Base-by-base conservation (phyloP, 2,113 vertebrate genomes). In the Gambusia holbrooki region DNA sequence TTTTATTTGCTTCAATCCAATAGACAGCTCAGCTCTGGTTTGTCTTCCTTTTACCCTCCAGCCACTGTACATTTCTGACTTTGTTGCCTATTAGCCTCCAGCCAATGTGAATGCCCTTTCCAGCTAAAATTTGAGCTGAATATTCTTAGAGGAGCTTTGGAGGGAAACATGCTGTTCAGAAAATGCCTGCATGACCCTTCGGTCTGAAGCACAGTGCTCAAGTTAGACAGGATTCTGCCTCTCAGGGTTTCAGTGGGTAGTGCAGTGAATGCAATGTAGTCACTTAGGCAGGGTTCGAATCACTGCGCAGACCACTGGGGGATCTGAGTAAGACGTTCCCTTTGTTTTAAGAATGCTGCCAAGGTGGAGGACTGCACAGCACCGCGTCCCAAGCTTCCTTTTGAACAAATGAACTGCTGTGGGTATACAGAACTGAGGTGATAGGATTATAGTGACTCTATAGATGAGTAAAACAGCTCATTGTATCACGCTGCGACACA, bases 81-180 rank as follows among this genome's bases (percentile, higher is more conserved):
- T 73, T 77, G 42, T 42, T 40, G 79, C 61, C 78, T 75, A 74
- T 87, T 82, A 87, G 80, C 78, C 76, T 3, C 42, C 77, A 81
- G 82, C 80, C 77, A 69, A 64, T 37, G 65, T 48, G 82, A 77
- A 81, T 71, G 62, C 45, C 60, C 32, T 22, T 28, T 74, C 35
- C 76, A 48, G 11, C 71, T 37, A 65, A 82, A 82, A 76, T 69
- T 65, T 3, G 0, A 66, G 71, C 68, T 75, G 72, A 75, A 80
- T 81, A 61, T 81, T 79, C 66, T 75, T 64, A 48, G 76, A 82
- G 73, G 67, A 33, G 66, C 63, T 84, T 71, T 70, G 42, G 63
- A 58, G 63, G 63, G 30, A 51, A 32, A 79, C 22, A 62, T 58
- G 65, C 74, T 1, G 25, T 42, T 37, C 62, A 86, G 76, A 74